Evolutionary conservation across 1,140 invertebrate genomes (phyloP), one percentile per base, ranked within the genome.

Genomic region (Camponotus floridanus): DNA sequence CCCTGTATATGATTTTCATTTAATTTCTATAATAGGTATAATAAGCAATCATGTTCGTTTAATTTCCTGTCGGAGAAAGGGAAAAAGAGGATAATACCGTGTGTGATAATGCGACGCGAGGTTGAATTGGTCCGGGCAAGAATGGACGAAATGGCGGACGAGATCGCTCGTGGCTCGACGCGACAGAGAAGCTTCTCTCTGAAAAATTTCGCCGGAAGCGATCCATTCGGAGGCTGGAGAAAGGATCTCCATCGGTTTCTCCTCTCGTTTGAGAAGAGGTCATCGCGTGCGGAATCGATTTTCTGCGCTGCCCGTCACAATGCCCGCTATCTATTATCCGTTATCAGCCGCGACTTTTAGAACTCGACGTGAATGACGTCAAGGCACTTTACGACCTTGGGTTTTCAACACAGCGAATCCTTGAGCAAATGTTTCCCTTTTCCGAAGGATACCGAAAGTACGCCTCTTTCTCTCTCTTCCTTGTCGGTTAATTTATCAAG

Each of bases 341-440:
- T 83, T 83, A 83, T 83, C 79, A 73, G 68, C 13, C 67, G 55
- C 55, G 79, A 83, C 79, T 83, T 83, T 74, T 26, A 83, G 42
- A 83, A 83, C 39, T 45, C 21, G 68, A 74, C 51, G 15, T 70
- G 21, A 55, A 81, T 55, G 79, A 74, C 55, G 48, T 51, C 48
- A 42, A 73, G 57, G 55, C 61, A 31, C 55, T 83, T 83, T 74
- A 74, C 39, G 55, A 73, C 39, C 68, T 74, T 59, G 26, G 26
- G 78, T 48, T 64, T 81, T 81, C 55, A 73, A 57, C 48, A 51
- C 79, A 18, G 13, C 55, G n/a, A 21, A 67, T 61, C 79, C 65
- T 81, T 81, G 67, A 64, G 51, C 26, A 45, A 81, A 81, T 73
- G 26, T 81, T 59, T 57, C 18, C 36, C 48, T n/a, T 42, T 68